phyloP scores from a whole-genome alignment of 2,113 vertebrate species.

The Bothrops jararaca region DNA sequence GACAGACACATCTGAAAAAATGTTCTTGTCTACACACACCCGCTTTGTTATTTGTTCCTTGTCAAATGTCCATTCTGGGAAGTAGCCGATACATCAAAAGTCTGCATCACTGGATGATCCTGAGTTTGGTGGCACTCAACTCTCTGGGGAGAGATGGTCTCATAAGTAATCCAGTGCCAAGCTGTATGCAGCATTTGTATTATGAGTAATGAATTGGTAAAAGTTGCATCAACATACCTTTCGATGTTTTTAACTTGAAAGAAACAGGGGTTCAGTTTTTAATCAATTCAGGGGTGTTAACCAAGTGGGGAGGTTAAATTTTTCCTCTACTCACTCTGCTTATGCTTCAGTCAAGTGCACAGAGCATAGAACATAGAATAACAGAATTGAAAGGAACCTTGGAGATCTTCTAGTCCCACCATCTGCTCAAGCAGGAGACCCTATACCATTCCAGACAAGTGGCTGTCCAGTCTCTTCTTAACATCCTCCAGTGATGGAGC shows the following conservation, averaged over 20 bases:
- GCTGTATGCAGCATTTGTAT: background rate
- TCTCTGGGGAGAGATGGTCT: background rate
- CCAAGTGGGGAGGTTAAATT: background rate
- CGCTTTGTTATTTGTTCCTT: background rate
- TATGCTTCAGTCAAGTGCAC: background rate
- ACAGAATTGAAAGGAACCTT: too few relatives aligned
- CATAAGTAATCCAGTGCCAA: background rate
- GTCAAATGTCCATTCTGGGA: background rate
- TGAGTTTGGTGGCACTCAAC: background rate
- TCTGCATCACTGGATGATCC: background rate
- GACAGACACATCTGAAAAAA: background rate
- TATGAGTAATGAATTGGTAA: background rate
- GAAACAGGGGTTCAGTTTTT: background rate
- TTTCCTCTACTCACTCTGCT: background rate
- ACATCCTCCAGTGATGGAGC: too few relatives aligned
- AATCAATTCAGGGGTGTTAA: background rate
- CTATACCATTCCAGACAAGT: too few relatives aligned
- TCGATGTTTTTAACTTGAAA: background rate
- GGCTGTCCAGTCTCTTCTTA: too few relatives aligned
- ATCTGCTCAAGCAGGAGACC: too few relatives aligned
- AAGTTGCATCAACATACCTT: background rate
- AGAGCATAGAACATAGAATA: too few relatives aligned
- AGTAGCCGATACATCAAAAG: background rate
- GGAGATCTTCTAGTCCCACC: too few relatives aligned
- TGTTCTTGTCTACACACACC: background rate